These are phyloP conservation scores for Oriolus oriolus DNA, from an alignment of 2,113 vertebrate species.

Conservation along the genomic window DNA sequence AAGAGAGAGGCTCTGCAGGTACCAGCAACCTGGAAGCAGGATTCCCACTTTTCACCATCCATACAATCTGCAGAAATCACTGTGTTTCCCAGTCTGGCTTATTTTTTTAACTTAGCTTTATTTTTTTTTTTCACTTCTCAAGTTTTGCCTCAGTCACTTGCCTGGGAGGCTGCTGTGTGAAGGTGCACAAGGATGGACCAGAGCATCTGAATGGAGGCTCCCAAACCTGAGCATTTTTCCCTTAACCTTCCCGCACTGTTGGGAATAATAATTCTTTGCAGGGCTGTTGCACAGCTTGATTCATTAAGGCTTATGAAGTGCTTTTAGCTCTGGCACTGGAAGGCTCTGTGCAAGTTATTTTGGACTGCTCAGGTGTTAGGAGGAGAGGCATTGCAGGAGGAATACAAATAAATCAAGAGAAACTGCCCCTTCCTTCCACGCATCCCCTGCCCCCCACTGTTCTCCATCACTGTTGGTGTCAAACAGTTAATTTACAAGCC, in stretches of 20 bases:
- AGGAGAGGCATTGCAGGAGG: neutral
- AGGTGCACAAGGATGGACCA: neutral
- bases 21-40: neutral
- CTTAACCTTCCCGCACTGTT: neutral
- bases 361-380: constrained; percentile 47
- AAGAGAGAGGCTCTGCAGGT: neutral
- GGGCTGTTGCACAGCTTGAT: constrained; percentile 48
- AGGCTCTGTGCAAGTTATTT: constrained; percentile 34
- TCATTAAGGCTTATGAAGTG: constrained; percentile 58
- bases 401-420: constrained; percentile 48
- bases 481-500: constrained; percentile 63
- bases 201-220: neutral
- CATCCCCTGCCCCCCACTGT: neutral
- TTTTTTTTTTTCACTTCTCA: neutral
- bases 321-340: constrained; percentile 30
- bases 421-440: constrained; percentile 2
- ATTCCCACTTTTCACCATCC: neutral
- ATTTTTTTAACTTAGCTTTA: neutral
- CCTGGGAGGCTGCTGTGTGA: neutral
- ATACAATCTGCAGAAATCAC: neutral
- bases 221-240: neutral
- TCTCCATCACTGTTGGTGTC: constrained; percentile 48
- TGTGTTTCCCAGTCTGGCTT: too few relatives aligned
- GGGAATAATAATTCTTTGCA: constrained; percentile 24
- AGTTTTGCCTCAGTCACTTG: neutral